Conservation (phyloP, 1,140 invertebrate species). For the Drosophila trapezifrons region DNA sequence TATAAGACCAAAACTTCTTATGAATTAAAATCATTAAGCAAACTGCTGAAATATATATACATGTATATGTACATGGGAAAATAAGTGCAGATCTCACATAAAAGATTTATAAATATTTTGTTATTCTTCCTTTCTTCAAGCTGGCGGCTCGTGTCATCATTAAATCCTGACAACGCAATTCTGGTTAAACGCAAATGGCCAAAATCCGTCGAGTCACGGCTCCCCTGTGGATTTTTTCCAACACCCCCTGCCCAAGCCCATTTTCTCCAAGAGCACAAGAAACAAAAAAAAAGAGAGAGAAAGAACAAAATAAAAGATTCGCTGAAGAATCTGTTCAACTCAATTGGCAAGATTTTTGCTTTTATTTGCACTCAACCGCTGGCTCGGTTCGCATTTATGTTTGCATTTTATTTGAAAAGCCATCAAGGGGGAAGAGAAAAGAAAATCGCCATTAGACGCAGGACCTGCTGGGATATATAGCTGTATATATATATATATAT, state of each 20-base stretch:
- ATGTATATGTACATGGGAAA: neutral
- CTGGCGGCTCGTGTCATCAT: slow-evolving; percentile 61
- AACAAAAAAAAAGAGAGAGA: neutral
- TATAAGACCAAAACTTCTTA: no score
- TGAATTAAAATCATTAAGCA: neutral
- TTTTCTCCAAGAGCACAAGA: neutral
- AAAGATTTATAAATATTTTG: slow-evolving; percentile 16
- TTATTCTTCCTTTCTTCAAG: neutral
- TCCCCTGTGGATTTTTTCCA: slow-evolving; percentile 36
- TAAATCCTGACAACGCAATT: slow-evolving; percentile 75
- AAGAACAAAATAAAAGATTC: neutral
- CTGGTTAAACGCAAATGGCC: slow-evolving; percentile 63
- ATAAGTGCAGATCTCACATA: neutral
- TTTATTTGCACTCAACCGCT: slow-evolving; percentile 74
- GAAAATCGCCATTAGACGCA: slow-evolving; percentile 58
- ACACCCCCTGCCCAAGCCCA: neutral
- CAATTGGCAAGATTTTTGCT: slow-evolving; percentile 73
- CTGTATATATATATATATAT: slow-evolving; percentile 6
- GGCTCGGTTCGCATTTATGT: slow-evolving; percentile 60
- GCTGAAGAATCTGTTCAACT: slow-evolving; percentile 49
- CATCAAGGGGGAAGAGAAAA: slow-evolving; percentile 43
- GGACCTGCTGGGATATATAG: slow-evolving; percentile 21
- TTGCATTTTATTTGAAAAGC: slow-evolving; percentile 75
- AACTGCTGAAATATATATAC: neutral
- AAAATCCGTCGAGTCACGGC: slow-evolving; percentile 41